Base-by-base conservation (phyloP, 2,888 invertebrate genomes). In the Tromatobia lineatoria region DNA sequence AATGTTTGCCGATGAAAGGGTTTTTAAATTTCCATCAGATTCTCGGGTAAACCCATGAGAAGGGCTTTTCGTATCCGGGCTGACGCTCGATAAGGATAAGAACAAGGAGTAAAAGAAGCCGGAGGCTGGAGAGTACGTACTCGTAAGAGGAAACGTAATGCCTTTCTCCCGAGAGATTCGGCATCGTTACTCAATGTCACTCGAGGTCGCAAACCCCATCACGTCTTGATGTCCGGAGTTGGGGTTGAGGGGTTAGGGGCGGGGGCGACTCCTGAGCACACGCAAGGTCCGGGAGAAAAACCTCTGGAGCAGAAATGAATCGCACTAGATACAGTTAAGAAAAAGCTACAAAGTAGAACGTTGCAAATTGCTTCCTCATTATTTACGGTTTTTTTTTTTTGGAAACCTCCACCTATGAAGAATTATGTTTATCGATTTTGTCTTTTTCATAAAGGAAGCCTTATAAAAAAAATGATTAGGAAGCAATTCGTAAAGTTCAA, bases 161-260 rank as follows among this genome's bases (percentile, higher is more conserved):
- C 64, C 18, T 18, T 54, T 15, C 67, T n/a, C 70, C 20, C 70
- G 20, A 54, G 70, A 45, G 70, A 52, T 52, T 70, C 38, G 47
- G 45, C 73, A 73, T 73, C 73, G 73, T 73, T 73, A 73, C 47
- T 73, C 73, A 73, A 57, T 73, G 73, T 73, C 73, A 15, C 45
- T 73, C 59, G 73, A 45, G 73, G 73, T 73, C 73, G 42, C 25
- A 61, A 59, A 45, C 59, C 73, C 59, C 45, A 47, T 73, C 73
- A 42, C 59, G 73, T 73, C 29, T 54, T 59, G 25, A 59, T 73
- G 73, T 61, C 59, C 42, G 52, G 38, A 10, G 18, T 29, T 13
- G 47, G 29, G 29, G 18, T 2, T n/a, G 6, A 6, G 54, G 20
- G 20, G 18, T 3, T 3, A 29, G 38, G 38, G 1, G 1, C 1